A percentile compares a stretch with the other conserved stretches of the same genome.
Conservation (phyloP, 2,888 invertebrate genomes). For the Lathronympha strigana region DNA sequence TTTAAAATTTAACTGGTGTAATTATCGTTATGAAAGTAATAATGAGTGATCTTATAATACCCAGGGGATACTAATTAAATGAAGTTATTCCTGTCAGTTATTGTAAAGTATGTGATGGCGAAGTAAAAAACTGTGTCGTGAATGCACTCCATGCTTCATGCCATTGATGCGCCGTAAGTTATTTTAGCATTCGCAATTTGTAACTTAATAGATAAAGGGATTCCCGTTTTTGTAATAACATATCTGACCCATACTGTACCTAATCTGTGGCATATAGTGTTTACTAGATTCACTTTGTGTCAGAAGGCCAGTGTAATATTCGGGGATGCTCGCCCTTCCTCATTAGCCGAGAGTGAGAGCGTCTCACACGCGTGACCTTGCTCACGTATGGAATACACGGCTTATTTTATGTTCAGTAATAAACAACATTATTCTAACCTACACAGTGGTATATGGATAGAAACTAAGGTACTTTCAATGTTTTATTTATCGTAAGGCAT, state of each 20-base stretch:
- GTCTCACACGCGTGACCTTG: conserved; percentile 32
- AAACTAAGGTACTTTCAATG: neutral
- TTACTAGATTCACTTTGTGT: conserved; percentile 10
- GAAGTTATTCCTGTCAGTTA: too few relatives aligned
- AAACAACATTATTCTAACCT: conserved; percentile 18
- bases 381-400: conserved; percentile 30
- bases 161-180: too few relatives aligned
- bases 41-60: too few relatives aligned
- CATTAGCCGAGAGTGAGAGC: conserved; percentile 30
- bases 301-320: conserved; percentile 27
- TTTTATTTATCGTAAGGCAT: too few relatives aligned
- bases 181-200: too few relatives aligned
- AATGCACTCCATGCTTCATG: too few relatives aligned
- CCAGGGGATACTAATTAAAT: too few relatives aligned
- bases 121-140: too few relatives aligned
- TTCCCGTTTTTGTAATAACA: neutral
- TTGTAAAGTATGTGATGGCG: too few relatives aligned
- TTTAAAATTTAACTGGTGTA: too few relatives aligned
- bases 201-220: too few relatives aligned
- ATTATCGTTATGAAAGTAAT: too few relatives aligned
- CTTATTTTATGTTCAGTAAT: conserved; percentile 31
- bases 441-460: neutral
- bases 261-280: neutral
- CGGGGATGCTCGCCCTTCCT: conserved; percentile 28
- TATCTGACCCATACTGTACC: neutral